These are phyloP conservation scores for Troides helena DNA, from an alignment of 2,888 invertebrate species.

Conservation along the genomic window DNA sequence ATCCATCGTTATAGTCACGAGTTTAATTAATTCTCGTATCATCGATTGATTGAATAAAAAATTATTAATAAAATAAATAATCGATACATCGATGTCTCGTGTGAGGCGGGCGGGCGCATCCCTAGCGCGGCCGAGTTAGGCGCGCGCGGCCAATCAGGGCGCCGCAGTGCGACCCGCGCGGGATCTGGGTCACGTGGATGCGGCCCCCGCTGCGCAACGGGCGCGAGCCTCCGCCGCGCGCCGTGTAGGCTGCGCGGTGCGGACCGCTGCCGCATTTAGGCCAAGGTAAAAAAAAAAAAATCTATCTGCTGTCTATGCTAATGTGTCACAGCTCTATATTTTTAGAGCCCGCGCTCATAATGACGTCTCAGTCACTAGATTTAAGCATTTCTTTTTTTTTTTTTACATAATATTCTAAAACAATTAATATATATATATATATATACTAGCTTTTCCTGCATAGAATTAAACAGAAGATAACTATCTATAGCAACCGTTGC, in stretches of 20 bases:
- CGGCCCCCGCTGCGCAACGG: constrained; percentile 32
- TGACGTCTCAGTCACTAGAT: too few species aligned
- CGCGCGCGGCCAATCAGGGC: constrained; percentile 43
- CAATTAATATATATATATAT: too few species aligned
- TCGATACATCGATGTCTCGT: background rate
- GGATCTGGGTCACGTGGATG: constrained; percentile 47
- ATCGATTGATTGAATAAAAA: too few species aligned
- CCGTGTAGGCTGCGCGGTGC: constrained; percentile 14
- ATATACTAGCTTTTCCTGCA: too few species aligned
- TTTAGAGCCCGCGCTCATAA: too few species aligned
- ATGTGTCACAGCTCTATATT: constrained; percentile 3
- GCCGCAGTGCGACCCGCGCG: constrained; percentile 47
- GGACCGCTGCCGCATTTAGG: constrained; percentile 27
- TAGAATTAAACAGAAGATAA: too few species aligned
- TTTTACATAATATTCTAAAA: too few species aligned
- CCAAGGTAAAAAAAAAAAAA: constrained; percentile 28
- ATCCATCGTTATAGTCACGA: too few species aligned
- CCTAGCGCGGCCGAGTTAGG: constrained; percentile 11
- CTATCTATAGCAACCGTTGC: too few species aligned
- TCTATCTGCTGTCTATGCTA: constrained; percentile 19
- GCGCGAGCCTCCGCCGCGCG: constrained; percentile 12
- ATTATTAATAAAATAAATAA: background rate
- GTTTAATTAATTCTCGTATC: too few species aligned
- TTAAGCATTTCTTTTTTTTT: too few species aligned
- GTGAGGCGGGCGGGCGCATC: background rate